phyloP scores from a whole-genome alignment of 2,113 vertebrate genomes.

The Platichthys flesus region DNA sequence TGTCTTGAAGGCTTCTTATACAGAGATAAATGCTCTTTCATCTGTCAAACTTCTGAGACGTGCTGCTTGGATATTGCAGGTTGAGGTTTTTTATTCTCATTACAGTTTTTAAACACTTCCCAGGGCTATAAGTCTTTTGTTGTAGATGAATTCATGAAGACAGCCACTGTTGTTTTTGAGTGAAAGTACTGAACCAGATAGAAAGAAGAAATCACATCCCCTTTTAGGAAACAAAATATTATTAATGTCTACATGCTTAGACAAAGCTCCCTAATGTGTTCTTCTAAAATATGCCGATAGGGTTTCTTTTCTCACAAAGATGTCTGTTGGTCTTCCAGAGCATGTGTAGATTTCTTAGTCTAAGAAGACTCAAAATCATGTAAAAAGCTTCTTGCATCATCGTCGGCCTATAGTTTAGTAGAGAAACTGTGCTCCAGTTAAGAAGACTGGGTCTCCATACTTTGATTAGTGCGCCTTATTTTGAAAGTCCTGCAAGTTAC shows the following conservation, averaged over 20 bases:
- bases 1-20: constrained; percentile 70
- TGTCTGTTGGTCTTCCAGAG: constrained; percentile 38
- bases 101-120: constrained; percentile 64
- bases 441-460: constrained; percentile 56
- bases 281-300: constrained; percentile 30
- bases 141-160: constrained; percentile 62
- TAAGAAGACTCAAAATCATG: constrained; percentile 33
- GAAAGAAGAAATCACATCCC: constrained; percentile 31
- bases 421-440: constrained; percentile 71
- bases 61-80: constrained; percentile 58
- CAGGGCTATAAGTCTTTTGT: constrained; percentile 62
- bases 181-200: constrained; percentile 49
- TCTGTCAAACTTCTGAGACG: constrained; percentile 72
- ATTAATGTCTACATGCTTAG: constrained; percentile 25
- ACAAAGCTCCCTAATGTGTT: constrained; percentile 52
- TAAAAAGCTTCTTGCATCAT: constrained; percentile 42
- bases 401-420: constrained; percentile 47
- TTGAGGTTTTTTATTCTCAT: constrained; percentile 66
- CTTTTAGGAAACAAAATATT: constrained; percentile 43
- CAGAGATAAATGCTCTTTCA: constrained; percentile 70
- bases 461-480: constrained; percentile 74
- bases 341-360: constrained; percentile 39
- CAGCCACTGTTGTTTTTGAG: constrained; percentile 35
- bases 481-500: constrained; percentile 53
- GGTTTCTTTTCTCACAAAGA: constrained; percentile 42